A percentile compares a stretch with the other conserved stretches of the same genome.
Evolutionary conservation across 1,140 invertebrate species (phyloP).

Genomic region (Pseudomyrmex pallidus): DNA sequence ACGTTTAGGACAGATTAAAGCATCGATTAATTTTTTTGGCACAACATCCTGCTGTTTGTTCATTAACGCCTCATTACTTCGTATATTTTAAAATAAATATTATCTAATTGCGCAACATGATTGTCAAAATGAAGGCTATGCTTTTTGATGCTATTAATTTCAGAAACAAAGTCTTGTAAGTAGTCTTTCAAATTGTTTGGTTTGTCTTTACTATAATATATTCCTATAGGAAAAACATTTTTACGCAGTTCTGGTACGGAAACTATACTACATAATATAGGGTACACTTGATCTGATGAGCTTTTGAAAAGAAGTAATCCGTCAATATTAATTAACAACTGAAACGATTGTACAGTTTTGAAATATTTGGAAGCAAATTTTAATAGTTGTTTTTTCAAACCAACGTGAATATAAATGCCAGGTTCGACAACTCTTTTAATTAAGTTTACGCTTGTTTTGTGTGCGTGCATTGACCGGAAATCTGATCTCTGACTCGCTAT

Average conservation of each 20-base stretch:
- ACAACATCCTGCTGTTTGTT: too few relatives aligned
- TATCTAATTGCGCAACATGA: neutral
- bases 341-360: neutral
- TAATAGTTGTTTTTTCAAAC: neutral
- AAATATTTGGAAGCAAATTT: constrained; percentile 6
- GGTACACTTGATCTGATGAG: constrained; percentile 9
- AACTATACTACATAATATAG: constrained; percentile 1
- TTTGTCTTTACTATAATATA: constrained; percentile 22
- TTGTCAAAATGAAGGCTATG: constrained; percentile 5
- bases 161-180: constrained; percentile 3
- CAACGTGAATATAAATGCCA: neutral
- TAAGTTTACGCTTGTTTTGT: too few relatives aligned
- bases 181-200: constrained; percentile 5
- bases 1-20: too few relatives aligned
- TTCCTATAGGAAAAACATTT: neutral
- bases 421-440: neutral
- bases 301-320: constrained; percentile 1
- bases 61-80: too few relatives aligned
- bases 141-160: constrained; percentile 3
- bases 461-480: too few relatives aligned
- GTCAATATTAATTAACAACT: constrained; percentile 16
- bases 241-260: constrained; percentile 12
- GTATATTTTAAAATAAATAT: constrained; percentile 24
- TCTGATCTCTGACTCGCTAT: too few relatives aligned
- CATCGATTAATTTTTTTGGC: too few relatives aligned